Base-by-base conservation (phyloP, 2,113 vertebrate genomes). In the Perca fluviatilis region DNA sequence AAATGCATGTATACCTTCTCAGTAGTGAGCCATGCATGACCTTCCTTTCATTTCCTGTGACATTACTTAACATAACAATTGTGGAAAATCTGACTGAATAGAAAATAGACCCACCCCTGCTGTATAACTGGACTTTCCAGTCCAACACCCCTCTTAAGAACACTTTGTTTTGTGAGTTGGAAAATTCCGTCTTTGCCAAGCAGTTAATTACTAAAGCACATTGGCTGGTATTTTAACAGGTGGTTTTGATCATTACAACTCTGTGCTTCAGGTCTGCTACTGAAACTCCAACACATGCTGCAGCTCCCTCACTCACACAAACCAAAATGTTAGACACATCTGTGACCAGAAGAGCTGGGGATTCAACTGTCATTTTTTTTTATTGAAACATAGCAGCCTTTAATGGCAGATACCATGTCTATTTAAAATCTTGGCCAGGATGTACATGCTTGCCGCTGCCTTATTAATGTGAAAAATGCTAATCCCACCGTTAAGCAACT, bases 171-270 rank as follows among this genome's bases (percentile, higher is more conserved):
- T 80, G 33, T 74, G 56, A 77, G 72, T 64, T 87, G 85, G 83
- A 93, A 88, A 88, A 80, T 65, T 13, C 21, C 23, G 16, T 43
- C 6, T 5, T 19, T 62, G 86, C 82, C 84, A 89, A 73, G 30
- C 23, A 77, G 60, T 74, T 73, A 49, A 84, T 84, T 88, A 46
- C 76, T 67, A 27, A 75, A 77, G 43, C 57, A 66, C 36, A 68
- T 30, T 74, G 77, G 75, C 76, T 62, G 68, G 66, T 25, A 61
- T 83, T 90, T 87, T 51, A 82, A 83, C 84, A 91, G 77, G 75
- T 90, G 88, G 64, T 79, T 91, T 68, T 85, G 13, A 85, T 88
- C 46, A 85, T 71, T 23, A 54, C 19, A 19, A 63, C 13, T 51
- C 11, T 15, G 25, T 25, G 49, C 30, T 63, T 15, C 30, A 58